Conservation (phyloP, 2,888 invertebrate species). For the Sarcophaga variegata region DNA sequence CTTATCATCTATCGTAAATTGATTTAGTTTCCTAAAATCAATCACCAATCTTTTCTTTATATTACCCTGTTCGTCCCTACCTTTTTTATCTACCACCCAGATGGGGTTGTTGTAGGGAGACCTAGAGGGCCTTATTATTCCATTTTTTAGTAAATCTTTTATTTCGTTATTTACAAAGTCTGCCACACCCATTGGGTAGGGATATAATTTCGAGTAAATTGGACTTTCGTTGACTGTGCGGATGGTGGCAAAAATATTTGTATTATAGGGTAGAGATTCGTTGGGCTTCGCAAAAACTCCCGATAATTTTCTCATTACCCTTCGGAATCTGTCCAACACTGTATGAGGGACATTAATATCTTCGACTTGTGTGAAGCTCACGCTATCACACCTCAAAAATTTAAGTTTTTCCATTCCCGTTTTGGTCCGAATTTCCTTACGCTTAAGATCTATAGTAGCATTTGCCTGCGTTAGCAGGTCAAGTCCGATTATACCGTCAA, state of each 20-base stretch:
- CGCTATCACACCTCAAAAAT: slow-evolving; percentile 64
- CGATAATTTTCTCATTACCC: slow-evolving; percentile 1
- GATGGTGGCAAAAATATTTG: slow-evolving; percentile 44
- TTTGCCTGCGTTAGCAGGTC: too few species aligned
- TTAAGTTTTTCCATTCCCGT: slow-evolving; percentile 53
- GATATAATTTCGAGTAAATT: slow-evolving; percentile 35
- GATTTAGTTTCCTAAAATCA: slow-evolving; percentile 53
- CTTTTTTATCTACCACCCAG: too few species aligned
- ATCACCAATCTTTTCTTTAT: slow-evolving; percentile 44
- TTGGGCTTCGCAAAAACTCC: slow-evolving; percentile 41
- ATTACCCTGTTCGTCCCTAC: slow-evolving; percentile 37
- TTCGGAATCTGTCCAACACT: background rate
- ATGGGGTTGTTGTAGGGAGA: too few species aligned
- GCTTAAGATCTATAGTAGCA: too few species aligned
- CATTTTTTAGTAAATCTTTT: slow-evolving; percentile 4
- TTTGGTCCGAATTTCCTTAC: too few species aligned
- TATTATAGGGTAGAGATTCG: background rate
- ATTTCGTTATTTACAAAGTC: slow-evolving; percentile 51
- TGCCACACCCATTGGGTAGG: slow-evolving; percentile 48
- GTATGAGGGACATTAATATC: slow-evolving; percentile 40
- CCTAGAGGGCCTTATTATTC: too few species aligned
- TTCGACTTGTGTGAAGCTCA: slow-evolving; percentile 63
- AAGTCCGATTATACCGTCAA: too few species aligned
- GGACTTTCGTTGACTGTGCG: slow-evolving; percentile 38
- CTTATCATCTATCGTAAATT: slow-evolving; percentile 42